Conservation (phyloP, 2,113 vertebrate species). For the Jacana jacana region DNA sequence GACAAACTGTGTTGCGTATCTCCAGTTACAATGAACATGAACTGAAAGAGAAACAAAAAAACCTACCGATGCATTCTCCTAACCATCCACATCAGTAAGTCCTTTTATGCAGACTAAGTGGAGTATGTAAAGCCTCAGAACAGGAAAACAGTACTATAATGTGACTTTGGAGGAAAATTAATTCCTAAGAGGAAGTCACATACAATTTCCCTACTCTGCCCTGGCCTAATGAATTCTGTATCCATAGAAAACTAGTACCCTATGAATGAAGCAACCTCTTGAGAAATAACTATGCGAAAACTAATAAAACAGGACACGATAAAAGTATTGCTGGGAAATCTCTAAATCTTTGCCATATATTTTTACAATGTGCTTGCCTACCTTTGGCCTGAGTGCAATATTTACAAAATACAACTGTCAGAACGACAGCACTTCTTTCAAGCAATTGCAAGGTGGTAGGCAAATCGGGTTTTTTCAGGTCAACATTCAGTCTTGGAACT, state of each 20-base stretch:
- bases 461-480: background rate
- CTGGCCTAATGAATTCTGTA: constrained; percentile 8
- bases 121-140: background rate
- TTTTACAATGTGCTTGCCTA: constrained; percentile 19
- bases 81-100: background rate
- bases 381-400: background rate
- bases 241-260: constrained; percentile 23
- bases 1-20: background rate
- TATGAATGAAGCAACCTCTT: constrained; percentile 31
- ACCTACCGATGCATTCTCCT: background rate
- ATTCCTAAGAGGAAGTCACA: background rate
- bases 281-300: constrained; percentile 9
- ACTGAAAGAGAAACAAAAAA: background rate
- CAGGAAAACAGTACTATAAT: background rate
- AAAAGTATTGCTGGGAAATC: constrained; percentile 46
- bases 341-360: constrained; percentile 10
- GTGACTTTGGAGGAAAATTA: background rate
- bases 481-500: background rate
- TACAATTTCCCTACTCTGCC: background rate
- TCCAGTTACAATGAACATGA: background rate
- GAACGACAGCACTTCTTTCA: background rate
- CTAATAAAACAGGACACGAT: constrained; percentile 33
- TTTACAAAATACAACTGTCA: background rate
- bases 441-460: background rate
- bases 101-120: background rate